Evolutionary conservation across 2,888 invertebrate genomes (phyloP), one percentile per base, ranked within the genome.

Genomic region (Tenthredo mesomela): DNA sequence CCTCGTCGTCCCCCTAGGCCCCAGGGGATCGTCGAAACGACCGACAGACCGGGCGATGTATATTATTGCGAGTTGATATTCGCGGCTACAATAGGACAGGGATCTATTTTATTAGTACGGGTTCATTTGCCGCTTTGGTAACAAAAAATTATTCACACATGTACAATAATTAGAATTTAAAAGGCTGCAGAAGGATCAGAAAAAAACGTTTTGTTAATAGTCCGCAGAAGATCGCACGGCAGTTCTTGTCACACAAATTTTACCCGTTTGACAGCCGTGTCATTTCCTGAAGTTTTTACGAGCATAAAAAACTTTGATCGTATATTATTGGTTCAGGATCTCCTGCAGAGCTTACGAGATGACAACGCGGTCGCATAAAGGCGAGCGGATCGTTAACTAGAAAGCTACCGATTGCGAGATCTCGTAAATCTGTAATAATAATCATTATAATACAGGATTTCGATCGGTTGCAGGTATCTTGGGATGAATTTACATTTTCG

Each of bases 81-180:
- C 80, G 80, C 61, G 61, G 58, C 43, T 43, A 50, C 54, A 80
- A 50, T 29, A 21, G 77, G n/a, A 73, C 54, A 33, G 33, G 33
- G 85, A 86, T 87, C 86, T 86, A 86, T 85, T 87, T 87, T 87
- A 85, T 87, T 85, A 84, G 73, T 86, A 75, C 82, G 61, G 84
- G 87, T 88, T 87, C 84, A 85, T 86, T 87, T 85, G 86, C 67
- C 67, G n/a, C 50, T 21, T 9, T 47, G 33, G 33, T 71, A 82
- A 40, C 47, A 40, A n/a, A 80, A 82, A 88, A 88, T 88, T 87
- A 88, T 85, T 29, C 75, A 50, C 50, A n/a, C 47, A 25, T 21
- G 15, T n/a, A 29, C 25, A 87, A 90, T 88, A 90, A 89, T 90
- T 89, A 88, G 88, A 87, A 90, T 90, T 90, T 88, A 89, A 89